Base-by-base conservation (phyloP, 2,888 invertebrate genomes). In the Caenorhabditis wallacei region DNA sequence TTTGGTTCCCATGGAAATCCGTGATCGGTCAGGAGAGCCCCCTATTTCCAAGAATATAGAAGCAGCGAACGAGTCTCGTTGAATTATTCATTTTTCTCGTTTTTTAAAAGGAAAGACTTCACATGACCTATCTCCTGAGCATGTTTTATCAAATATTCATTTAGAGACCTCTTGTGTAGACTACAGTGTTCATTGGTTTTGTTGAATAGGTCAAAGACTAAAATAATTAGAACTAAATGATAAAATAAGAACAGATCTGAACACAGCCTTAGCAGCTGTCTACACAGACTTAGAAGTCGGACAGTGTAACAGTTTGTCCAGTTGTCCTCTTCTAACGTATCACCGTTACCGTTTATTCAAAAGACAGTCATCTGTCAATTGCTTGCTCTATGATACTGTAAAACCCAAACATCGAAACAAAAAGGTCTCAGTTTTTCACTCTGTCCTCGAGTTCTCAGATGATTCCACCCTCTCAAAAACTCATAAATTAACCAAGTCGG, bases 1-100 rank as follows among this genome's bases (percentile, higher is more conserved):
- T 8, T 1, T 13, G 13, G 46, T 48, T 48, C 48, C 75, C 75
- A 75, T 75, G 75, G 75, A 46, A 75, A 75, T 75, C 35, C 40
- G 11, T 53, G 37, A n/a, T 48, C n/a, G 18, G 18, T 48, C 18
- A 48, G 46, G 18, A 48, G 46, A 2, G 8, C 13, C 13, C 11
- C 18, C 10, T 13, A 10, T 40, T 13, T 40, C 46, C 46, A 18
- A 48, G 46, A 51, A 48, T 26, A 46, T 20, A 10, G 35, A 10
- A 53, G 20, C 37, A 69, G 57, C 18, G 56, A 54, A 18, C 68
- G 24, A 66, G 53, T 20, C 37, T 20, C 24, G 0, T 20, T 68
- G 53, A 13, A 68, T 68, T 40, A 68, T 68, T 68, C 68, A 68
- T 20, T 22, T 20, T 10, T 24, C 46, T 48, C 18, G 13, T 54